phyloP scores from a whole-genome alignment of 2,888 invertebrate species.

The Cryptus viduatorius region DNA sequence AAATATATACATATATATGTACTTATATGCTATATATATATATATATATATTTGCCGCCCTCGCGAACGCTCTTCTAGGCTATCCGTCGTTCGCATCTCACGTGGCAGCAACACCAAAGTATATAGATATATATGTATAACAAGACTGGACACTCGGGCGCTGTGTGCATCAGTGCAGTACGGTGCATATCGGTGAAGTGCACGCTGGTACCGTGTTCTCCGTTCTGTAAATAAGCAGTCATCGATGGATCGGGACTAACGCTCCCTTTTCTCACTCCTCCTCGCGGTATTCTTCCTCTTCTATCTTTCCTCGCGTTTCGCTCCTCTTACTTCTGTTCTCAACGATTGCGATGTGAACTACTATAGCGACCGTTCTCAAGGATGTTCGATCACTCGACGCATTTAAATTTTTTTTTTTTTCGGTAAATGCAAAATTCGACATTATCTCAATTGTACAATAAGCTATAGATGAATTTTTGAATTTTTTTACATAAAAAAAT shows the following conservation, averaged over 20 bases:
- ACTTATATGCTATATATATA: conserved; percentile 17
- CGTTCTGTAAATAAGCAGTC: conserved; percentile 83
- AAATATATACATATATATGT: conserved; percentile 53
- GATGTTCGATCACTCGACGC: conserved; percentile 38
- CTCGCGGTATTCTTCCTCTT: conserved; percentile 11
- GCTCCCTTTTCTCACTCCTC: conserved; percentile 47
- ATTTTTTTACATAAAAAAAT: too few relatives aligned
- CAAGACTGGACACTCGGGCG: conserved; percentile 70
- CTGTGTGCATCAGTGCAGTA: conserved; percentile 74
- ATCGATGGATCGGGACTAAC: conserved; percentile 79
- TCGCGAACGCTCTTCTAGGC: conserved; percentile 69
- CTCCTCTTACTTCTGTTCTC: background rate
- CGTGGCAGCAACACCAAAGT: conserved; percentile 61
- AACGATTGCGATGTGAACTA: conserved; percentile 16
- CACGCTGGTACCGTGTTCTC: conserved; percentile 75
- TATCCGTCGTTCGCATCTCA: conserved; percentile 72
- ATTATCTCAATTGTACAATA: too few relatives aligned
- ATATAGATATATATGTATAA: conserved; percentile 33
- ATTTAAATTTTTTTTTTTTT: too few relatives aligned
- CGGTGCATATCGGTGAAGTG: conserved; percentile 53
- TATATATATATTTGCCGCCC: conserved; percentile 75
- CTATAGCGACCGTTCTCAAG: conserved; percentile 9
- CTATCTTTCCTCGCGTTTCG: conserved; percentile 30
- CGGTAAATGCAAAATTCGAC: too few relatives aligned
- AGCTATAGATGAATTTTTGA: too few relatives aligned